Conservation (phyloP, 2,888 invertebrate genomes). For the Melieria crassipennis region DNA sequence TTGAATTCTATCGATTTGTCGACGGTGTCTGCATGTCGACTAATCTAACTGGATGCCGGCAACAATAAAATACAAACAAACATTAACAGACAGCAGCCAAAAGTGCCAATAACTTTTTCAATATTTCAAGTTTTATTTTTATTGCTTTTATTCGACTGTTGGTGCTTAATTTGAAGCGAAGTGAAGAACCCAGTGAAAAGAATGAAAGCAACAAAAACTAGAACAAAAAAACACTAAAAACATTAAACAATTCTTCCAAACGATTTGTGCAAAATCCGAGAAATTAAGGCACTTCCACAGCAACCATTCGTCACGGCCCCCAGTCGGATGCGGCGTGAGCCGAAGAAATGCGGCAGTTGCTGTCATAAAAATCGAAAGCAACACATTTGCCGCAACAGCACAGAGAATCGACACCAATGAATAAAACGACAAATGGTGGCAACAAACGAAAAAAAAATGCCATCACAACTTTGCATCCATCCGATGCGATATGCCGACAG, state of each 20-base stretch:
- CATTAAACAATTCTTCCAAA: constrained; percentile 48
- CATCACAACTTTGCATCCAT: neutral
- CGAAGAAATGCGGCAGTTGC: neutral
- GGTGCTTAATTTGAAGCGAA: neutral
- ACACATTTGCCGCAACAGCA: neutral
- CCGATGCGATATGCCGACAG: constrained; percentile 14
- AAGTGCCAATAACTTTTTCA: neutral
- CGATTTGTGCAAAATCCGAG: constrained; percentile 57
- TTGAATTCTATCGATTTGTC: constrained; percentile 23
- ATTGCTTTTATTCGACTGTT: neutral
- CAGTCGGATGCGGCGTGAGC: neutral
- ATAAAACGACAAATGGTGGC: neutral
- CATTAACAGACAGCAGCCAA: neutral
- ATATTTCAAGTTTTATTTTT: constrained; percentile 15
- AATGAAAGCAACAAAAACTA: neutral
- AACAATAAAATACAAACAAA: neutral
- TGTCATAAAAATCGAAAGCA: neutral
- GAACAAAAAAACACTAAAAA: neutral
- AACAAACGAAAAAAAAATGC: neutral
- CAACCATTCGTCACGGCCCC: constrained; percentile 33
- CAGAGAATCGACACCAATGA: neutral
- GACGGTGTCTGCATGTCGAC: neutral
- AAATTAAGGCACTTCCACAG: constrained; percentile 58
- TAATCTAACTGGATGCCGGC: no score
- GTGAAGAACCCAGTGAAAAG: neutral